Conservation (phyloP, 1,140 invertebrate species). For the Diabrotica undecimpunctata region DNA sequence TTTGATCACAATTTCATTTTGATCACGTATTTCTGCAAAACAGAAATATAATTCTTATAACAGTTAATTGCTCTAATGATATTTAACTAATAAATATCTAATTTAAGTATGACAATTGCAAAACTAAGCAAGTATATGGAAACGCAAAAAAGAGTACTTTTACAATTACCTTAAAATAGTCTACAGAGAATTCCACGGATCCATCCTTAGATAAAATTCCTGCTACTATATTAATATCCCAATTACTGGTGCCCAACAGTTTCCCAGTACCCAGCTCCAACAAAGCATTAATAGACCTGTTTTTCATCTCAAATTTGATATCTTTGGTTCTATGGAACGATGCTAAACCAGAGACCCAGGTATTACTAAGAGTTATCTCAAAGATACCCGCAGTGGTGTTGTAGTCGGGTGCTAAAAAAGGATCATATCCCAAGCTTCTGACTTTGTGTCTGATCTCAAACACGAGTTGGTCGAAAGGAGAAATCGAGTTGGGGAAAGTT, state of each 20-base stretch:
- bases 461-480: slow-evolving; percentile 76
- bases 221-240: slow-evolving; percentile 66
- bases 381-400: slow-evolving; percentile 68
- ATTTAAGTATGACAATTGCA: too few relatives aligned
- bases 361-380: slow-evolving; percentile 62
- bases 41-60: too few relatives aligned
- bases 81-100: too few relatives aligned
- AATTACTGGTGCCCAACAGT: slow-evolving; percentile 71
- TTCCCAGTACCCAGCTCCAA: slow-evolving; percentile 75
- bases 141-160: too few relatives aligned
- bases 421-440: slow-evolving; percentile 65
- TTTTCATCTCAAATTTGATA: slow-evolving; percentile 66
- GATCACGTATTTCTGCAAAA: too few relatives aligned
- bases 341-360: slow-evolving; percentile 72
- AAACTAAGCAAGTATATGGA: too few relatives aligned
- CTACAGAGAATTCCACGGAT: slow-evolving; percentile 68
- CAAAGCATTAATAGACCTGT: slow-evolving; percentile 62
- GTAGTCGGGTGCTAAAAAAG: slow-evolving; percentile 66
- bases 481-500: slow-evolving; percentile 79
- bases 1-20: too few relatives aligned
- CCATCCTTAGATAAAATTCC: slow-evolving; percentile 66
- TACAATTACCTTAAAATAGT: slow-evolving; percentile 68
- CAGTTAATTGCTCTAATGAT: too few relatives aligned
- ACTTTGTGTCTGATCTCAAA: slow-evolving; percentile 69
- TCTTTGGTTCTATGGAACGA: slow-evolving; percentile 72